These are phyloP conservation scores for Procambarus virginalis DNA, from an alignment of 1,140 invertebrate genomes.

Conservation along the genomic window DNA sequence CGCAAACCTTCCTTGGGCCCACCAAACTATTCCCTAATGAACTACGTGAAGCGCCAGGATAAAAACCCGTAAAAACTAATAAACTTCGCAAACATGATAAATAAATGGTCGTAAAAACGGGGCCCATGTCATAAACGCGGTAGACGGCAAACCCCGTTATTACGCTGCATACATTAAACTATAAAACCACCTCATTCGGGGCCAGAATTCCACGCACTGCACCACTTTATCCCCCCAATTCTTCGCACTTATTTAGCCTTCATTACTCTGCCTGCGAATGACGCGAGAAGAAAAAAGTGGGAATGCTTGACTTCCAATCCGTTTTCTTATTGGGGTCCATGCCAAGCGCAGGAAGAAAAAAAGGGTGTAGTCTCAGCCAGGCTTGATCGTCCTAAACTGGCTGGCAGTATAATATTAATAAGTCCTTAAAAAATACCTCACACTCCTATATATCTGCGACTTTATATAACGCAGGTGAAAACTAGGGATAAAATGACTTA, in stretches of 20 bases:
- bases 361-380: neutral
- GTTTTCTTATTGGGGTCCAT: neutral
- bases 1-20: neutral
- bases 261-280: too few species aligned
- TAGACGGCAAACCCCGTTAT: neutral
- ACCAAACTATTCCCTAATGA: neutral
- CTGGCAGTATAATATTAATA: neutral
- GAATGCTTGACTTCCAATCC: too few species aligned
- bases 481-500: too few species aligned
- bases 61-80: slow-evolving; percentile 7
- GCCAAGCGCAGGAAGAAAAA: neutral
- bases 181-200: too few species aligned
- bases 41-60: neutral
- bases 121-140: neutral
- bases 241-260: too few species aligned
- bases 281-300: too few species aligned
- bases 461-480: too few species aligned
- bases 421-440: neutral
- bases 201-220: too few species aligned
- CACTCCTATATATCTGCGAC: too few species aligned
- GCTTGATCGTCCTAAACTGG: neutral
- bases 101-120: slow-evolving; percentile 3
- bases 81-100: slow-evolving; percentile 1
- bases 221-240: too few species aligned
- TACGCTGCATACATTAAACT: neutral